These are phyloP conservation scores for Hyla sarda DNA, from an alignment of 2,113 vertebrate genomes.

Conservation along the genomic window DNA sequence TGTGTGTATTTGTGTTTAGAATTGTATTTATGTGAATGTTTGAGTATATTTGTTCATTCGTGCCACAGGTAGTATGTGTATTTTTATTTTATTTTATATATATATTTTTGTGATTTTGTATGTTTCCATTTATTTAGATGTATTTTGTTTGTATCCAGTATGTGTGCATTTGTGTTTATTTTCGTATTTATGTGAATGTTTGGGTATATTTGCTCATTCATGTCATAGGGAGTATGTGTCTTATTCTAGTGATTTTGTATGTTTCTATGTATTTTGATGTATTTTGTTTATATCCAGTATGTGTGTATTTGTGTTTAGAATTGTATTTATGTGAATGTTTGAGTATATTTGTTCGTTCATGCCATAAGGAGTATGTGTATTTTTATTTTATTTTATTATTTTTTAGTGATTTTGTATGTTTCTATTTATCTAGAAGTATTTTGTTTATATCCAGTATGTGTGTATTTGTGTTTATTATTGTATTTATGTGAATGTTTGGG, in stretches of 20 bases:
- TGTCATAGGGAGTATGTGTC: too few species aligned
- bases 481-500: not conserved
- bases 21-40: not conserved
- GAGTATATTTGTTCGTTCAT: too few species aligned
- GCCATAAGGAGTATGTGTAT: too few species aligned
- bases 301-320: too few species aligned
- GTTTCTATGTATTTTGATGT: not conserved
- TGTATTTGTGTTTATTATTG: too few species aligned
- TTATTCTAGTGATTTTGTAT: too few species aligned
- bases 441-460: too few species aligned
- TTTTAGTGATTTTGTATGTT: too few species aligned
- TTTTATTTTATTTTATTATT: too few species aligned
- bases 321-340: not conserved
- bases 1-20: too few species aligned
- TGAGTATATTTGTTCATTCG: not conserved
- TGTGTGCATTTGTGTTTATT: not conserved
- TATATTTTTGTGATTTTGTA: not conserved
- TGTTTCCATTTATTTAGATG: not conserved
- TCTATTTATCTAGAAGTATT: too few species aligned
- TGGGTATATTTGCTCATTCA: not conserved
- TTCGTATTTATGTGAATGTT: not conserved
- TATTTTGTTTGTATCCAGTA: not conserved
- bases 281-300: not conserved
- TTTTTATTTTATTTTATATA: too few species aligned
- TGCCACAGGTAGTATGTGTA: not conserved